Conservation (phyloP, 2,113 vertebrate genomes). For the human (Homo sapiens) region GRCh38 chr12:125564501-125565000, state of each 20-base stretch:
- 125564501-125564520: background rate
- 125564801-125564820: background rate
- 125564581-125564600: background rate
- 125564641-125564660: background rate
- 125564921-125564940: background rate
- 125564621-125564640: fast-evolving
- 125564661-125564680: fast-evolving
- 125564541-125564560: background rate
- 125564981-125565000: background rate
- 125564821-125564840: fast-evolving
- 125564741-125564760: background rate
- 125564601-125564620: background rate
- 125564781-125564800: background rate
- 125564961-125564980: background rate
- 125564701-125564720: background rate
- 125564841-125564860: fast-evolving
- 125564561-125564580: background rate
- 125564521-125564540: background rate
- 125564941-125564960: background rate
- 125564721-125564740: background rate
- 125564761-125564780: background rate
- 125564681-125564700: background rate
- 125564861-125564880: background rate
- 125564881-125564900: background rate
- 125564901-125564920: background rate